A percentile compares a stretch with the other conserved stretches of the same genome.
Conservation (phyloP, 2,113 vertebrate species). For the Prunella fulvescens region DNA sequence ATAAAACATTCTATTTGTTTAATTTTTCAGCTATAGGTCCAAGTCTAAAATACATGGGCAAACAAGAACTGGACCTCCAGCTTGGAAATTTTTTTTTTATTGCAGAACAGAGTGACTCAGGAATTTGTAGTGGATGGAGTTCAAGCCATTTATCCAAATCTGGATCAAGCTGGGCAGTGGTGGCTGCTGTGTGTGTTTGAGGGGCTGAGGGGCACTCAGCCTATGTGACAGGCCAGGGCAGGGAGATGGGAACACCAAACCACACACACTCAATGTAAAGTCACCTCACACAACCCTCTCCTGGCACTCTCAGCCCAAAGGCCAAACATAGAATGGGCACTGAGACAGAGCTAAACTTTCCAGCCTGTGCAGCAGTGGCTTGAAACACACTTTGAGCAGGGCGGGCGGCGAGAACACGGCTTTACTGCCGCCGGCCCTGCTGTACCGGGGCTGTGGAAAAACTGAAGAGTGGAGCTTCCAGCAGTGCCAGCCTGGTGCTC, state of each 20-base stretch:
- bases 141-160: neutral
- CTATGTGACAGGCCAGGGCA: neutral
- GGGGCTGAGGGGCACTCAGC: neutral
- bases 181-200: neutral
- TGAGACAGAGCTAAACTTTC: slow-evolving; percentile 44
- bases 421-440: neutral
- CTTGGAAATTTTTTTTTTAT: neutral
- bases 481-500: slow-evolving; percentile 5
- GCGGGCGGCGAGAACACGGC: neutral
- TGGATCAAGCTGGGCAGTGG: neutral
- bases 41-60: neutral
- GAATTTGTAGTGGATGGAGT: slow-evolving; percentile 4
- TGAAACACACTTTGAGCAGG: neutral
- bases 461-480: slow-evolving; percentile 39
- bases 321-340: neutral
- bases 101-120: slow-evolving; percentile 2
- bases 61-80: neutral
- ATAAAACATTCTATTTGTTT: neutral
- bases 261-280: neutral
- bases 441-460: slow-evolving; percentile 4
- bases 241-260: neutral
- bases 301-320: neutral
- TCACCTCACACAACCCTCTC: neutral
- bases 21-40: neutral
- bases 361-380: neutral